A percentile compares a stretch with the other conserved stretches of the same genome.
phyloP scores from a whole-genome alignment of 2,113 vertebrate genomes.

The Deroptyus accipitrinus region DNA sequence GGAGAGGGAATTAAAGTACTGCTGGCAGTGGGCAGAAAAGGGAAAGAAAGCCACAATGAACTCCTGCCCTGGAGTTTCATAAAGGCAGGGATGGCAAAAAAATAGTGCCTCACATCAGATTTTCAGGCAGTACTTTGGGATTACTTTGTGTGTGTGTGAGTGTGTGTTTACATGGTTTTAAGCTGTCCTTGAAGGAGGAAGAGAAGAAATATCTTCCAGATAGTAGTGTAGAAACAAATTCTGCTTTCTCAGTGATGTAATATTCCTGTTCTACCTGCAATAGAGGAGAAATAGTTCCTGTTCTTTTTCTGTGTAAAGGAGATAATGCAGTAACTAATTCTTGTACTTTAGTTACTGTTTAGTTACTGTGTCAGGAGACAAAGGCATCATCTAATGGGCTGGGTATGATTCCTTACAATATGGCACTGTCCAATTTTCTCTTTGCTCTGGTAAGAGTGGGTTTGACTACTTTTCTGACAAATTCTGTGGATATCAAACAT shows the following conservation, averaged over 20 bases:
- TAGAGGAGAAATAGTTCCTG: neutral
- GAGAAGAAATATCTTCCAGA: neutral
- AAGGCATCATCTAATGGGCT: neutral
- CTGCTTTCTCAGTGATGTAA: neutral
- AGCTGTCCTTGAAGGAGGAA: neutral
- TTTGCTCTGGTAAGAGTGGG: neutral
- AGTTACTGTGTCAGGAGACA: neutral
- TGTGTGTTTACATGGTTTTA: neutral
- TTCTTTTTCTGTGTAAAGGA: neutral
- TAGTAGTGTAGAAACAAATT: neutral
- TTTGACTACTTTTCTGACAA: neutral
- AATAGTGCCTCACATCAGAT: neutral
- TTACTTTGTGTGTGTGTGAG: neutral
- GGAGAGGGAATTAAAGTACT: neutral
- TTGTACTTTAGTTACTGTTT: neutral
- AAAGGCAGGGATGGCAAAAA: neutral
- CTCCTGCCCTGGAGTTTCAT: neutral
- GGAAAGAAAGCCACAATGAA: neutral
- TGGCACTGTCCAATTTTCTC: slow-evolving; percentile 39
- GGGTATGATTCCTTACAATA: neutral
- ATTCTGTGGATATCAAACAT: neutral
- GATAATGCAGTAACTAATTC: neutral
- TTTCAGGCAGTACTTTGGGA: neutral
- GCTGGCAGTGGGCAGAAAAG: neutral
- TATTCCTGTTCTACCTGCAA: neutral